Evolutionary conservation across 2,113 vertebrate species (phyloP), one percentile per base, ranked within the genome.

Genomic region (Misgurnus mizolepis): DNA sequence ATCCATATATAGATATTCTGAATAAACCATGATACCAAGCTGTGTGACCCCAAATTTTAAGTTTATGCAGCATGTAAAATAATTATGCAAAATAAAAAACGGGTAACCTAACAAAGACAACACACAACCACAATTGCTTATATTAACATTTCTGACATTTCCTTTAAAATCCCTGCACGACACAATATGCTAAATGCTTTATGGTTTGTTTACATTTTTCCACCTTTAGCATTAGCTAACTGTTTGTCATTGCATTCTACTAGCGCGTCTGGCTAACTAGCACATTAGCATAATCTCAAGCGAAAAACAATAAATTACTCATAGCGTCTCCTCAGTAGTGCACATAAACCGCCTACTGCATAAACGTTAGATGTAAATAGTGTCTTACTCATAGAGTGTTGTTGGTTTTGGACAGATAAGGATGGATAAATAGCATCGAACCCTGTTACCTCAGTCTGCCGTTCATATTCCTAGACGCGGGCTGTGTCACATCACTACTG

Each of bases 301-400:
- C 39, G 10, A 41, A 27, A 17, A 4, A 40, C n/a, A 60, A 22
- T 4, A 74, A 64, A 64, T 18, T 0, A 18, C 39, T 14, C 60
- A 5, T 5, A n/a, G 15, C 9, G 43, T 15, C 45, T 34, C 6
- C 43, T n/a, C 34, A 75, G 2, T 75, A 64, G 14, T 15, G 49
- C 58, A 17, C n/a, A 49, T 14, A 49, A 75, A 50, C 73, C 43
- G 45, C 10, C 15, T 49, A 75, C 39, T 14, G 34, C 34, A 22
- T 64, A 5, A 3, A 6, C 7, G 55, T 18, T 5, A 45, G 1
- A 18, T 18, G 53, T 50, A 55, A 74, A 73, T 40, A 61, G 74
- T 4, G 68, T 40, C 74, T 85, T 82, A 87, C 86, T 80, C 80
- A 76, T 79, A 81, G 27, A 78, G 66, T 60, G 53, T 55, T 70